These are phyloP conservation scores for Diabrotica virgifera DNA, from an alignment of 1,140 invertebrate species.

Conservation along the genomic window DNA sequence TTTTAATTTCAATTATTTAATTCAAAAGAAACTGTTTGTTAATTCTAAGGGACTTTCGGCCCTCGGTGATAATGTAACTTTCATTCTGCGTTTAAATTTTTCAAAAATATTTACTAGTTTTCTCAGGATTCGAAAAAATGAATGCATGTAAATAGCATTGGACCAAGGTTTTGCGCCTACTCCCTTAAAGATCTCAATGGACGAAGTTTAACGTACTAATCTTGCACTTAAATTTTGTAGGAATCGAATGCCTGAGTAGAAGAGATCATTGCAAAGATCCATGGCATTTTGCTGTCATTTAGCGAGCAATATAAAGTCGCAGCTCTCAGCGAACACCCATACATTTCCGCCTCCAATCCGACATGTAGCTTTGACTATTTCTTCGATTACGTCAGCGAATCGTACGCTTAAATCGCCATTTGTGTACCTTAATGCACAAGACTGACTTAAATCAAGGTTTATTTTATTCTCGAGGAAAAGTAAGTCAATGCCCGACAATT, in stretches of 20 bases:
- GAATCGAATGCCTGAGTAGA: slow-evolving; percentile 75
- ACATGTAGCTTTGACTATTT: slow-evolving; percentile 54
- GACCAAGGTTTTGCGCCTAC: too few species aligned
- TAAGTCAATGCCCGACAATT: too few species aligned
- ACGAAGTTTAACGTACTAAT: not conserved
- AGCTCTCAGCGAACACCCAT: slow-evolving; percentile 52
- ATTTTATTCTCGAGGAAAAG: too few species aligned
- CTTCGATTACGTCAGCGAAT: slow-evolving; percentile 58
- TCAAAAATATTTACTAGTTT: too few species aligned
- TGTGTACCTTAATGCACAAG: slow-evolving; percentile 5
- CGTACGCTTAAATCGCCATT: slow-evolving; percentile 51
- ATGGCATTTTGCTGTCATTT: slow-evolving; percentile 69
- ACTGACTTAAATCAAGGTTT: not conserved
- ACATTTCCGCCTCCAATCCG: slow-evolving; percentile 51
- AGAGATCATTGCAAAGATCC: slow-evolving; percentile 75
- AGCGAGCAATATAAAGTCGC: slow-evolving; percentile 63
- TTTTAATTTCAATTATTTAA: too few species aligned
- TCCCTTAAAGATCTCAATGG: too few species aligned
- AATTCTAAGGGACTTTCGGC: too few species aligned
- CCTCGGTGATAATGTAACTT: too few species aligned
- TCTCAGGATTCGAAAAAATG: too few species aligned
- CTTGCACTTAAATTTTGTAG: slow-evolving; percentile 47
- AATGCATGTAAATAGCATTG: too few species aligned
- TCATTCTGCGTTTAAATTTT: too few species aligned
- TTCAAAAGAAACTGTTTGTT: too few species aligned